Evolutionary conservation across 92 coral and sea anemone genomes (phyloP), one percentile per base, ranked within the genome.

Genomic region (Zoanthus sansibaricus): DNA sequence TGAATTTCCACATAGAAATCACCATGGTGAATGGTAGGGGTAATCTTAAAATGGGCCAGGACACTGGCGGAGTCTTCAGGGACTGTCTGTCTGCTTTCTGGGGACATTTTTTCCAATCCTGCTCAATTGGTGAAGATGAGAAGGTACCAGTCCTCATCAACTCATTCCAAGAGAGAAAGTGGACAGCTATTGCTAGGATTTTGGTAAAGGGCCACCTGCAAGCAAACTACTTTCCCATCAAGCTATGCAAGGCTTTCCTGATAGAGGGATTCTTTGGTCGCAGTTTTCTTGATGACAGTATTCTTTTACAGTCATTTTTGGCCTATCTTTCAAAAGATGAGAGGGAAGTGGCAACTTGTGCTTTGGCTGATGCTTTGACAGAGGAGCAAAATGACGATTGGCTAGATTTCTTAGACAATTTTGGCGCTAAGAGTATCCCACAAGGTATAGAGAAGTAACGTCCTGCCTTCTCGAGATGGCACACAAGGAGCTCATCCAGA

Each of bases 41-140:
- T 18, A 48, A 90, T 17, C 90, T 79, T 49, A 90, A 90, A 67
- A 55, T 56, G 67, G 89, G 89, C 13, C 16, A 66, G 92, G 30
- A 16, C 77, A 31, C 90, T 86, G 77, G 88, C 52, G 91, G 93
- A 18, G 93, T 93, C 33, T 87, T 88, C 61, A 77, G 90, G 55
- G 93, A 93, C 82, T 93, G 93, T 18, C 82, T 90, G 11, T 90
- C 95, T 42, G 95, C 93, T 69, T 93, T 93, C 49, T 93, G 92
- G 95, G 77, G 68, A 59, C 64, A 85, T 47, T 91, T 91, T 78
- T 64, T 55, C 15, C 44, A 91, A 59, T 87, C 89, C 47, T 88
- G 91, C 78, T 83, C 89, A 17, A 75, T 66, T 64, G 94, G 94
- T 51, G 91, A 91, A 54, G 94, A 87, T 20, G 89, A 91, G 55